Percentiles rank a stretch among this genome's conserved stretches.
These are phyloP conservation scores for Microtus oregoni DNA, from an alignment of 2,113 vertebrate genomes.

Conservation along the genomic window DNA sequence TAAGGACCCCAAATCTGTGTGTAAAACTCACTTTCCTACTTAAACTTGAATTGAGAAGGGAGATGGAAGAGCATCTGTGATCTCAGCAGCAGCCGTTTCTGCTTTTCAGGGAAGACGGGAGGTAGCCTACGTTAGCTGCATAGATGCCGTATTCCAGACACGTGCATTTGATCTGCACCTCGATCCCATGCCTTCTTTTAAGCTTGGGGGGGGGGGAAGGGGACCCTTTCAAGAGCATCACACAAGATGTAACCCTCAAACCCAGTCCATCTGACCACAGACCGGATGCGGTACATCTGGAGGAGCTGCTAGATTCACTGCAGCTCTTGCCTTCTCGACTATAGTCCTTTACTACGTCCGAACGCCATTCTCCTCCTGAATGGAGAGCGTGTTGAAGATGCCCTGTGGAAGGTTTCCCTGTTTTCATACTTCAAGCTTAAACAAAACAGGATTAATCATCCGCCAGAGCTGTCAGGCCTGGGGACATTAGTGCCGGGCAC, in stretches of 20 bases:
- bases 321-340: neutral
- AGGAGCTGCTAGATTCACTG: neutral
- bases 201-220: too few species aligned
- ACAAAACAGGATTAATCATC: conserved; percentile 1
- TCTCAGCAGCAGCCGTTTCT: neutral
- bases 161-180: neutral
- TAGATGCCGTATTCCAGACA: neutral
- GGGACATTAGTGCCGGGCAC: neutral
- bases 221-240: neutral
- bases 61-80: neutral
- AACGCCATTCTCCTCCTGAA: neutral
- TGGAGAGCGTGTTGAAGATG: neutral
- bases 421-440: neutral
- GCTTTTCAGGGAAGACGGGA: neutral
- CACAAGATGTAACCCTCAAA: neutral
- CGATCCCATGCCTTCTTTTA: neutral
- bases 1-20: neutral
- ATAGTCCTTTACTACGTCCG: neutral
- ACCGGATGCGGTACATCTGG: accelerated
- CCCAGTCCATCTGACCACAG: neutral
- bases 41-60: neutral
- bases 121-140: too few species aligned
- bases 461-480: neutral
- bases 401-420: neutral
- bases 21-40: neutral